phyloP scores from a whole-genome alignment of 2,888 invertebrate species.

The Octodonta nipae region DNA sequence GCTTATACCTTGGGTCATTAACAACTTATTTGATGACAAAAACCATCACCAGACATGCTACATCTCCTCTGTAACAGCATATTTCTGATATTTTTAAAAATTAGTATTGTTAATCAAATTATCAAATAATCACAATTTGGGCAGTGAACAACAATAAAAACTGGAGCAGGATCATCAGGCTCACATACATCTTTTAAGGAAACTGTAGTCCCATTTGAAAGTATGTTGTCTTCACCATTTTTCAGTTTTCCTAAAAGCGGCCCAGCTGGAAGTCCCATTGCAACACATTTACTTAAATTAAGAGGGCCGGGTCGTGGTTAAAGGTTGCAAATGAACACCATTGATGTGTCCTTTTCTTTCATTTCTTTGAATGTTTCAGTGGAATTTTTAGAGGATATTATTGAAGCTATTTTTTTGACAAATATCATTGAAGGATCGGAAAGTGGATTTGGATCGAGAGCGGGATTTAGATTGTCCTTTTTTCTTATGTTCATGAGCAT shows the following conservation, averaged over 20 bases:
- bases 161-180: slow-evolving; percentile 58
- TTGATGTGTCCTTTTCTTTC: slow-evolving; percentile 30
- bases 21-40: slow-evolving; percentile 63
- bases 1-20: slow-evolving; percentile 50
- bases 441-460: slow-evolving; percentile 24
- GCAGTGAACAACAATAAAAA: slow-evolving; percentile 79
- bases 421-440: too few relatives aligned
- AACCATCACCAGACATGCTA: slow-evolving; percentile 62
- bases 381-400: slow-evolving; percentile 14
- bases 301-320: slow-evolving; percentile 60
- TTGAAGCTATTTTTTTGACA: slow-evolving; percentile 13
- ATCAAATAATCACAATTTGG: slow-evolving; percentile 60
- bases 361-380: slow-evolving; percentile 17
- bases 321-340: slow-evolving; percentile 56
- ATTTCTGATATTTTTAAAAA: slow-evolving; percentile 47
- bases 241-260: slow-evolving; percentile 77
- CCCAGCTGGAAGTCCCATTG: slow-evolving; percentile 67
- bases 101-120: slow-evolving; percentile 40
- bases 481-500: slow-evolving; percentile 41
- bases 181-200: slow-evolving; percentile 61
- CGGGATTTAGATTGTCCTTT: slow-evolving; percentile 19
- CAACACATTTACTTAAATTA: slow-evolving; percentile 64
- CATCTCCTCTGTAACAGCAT: slow-evolving; percentile 37
- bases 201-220: slow-evolving; percentile 63
- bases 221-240: slow-evolving; percentile 61